Base-by-base conservation (phyloP, 2,113 vertebrate genomes). In the Callipepla squamata region DNA sequence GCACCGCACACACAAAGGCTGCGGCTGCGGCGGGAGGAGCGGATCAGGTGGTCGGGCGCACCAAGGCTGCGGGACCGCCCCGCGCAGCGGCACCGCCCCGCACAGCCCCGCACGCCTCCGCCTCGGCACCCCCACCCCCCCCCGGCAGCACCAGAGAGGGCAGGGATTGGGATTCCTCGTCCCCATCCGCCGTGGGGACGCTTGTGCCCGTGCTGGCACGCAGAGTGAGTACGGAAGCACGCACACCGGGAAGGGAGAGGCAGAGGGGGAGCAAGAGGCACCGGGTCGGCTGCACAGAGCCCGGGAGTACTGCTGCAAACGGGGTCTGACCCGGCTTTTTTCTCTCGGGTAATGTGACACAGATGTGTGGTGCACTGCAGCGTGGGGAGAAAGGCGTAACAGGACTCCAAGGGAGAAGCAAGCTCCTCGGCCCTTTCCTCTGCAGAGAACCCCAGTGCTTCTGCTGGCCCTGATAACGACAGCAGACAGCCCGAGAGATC, bases 281-380 rank as follows among this genome's bases (percentile, higher is more conserved):
- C 25, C 17, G 5, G n/a, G 55, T 21, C 25, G 30, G 18, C 11
- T 8, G 19, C 22, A 18, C 26, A 36, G 36, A 2, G 7, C 61
- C 3, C 30, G 42, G 50, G 36, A 42, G 6, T 14, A 15, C 18
- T 11, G 5, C 3, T 11, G 16, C 38, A 38, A 26, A 44, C 21
- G 2, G 9, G 14, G 21, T 13, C 9, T 28, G 61, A 6, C 25
- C 23, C 2, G 7, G 15, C 25, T 32, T 51, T n/a, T 53, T 40
- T 40, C 34, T 40, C 32, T 6, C 0, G 6, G 15, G 13, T 11
- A 19, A 36, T 1, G 4, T 2, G 3, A 23, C 18, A 53, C 0
- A 9, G 14, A 38, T 2, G 10, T 40, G 7, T 28, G 42, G 30
- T 6, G 9, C 3, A 21, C 59, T 40, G 10, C 9, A 2, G 30